Conservation (phyloP, 2,888 invertebrate genomes). For the Limnephilus auricula region DNA sequence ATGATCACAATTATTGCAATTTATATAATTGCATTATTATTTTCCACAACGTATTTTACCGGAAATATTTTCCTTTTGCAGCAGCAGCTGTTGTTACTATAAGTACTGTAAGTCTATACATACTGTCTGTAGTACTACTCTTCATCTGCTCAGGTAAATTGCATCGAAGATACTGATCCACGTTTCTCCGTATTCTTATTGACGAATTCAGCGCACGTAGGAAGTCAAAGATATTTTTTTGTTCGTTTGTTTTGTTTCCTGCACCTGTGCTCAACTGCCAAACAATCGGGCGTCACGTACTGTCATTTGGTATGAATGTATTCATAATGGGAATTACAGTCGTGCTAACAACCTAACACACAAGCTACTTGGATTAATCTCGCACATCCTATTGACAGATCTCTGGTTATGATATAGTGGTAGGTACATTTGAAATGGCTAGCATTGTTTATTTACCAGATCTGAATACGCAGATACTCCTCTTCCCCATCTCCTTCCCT, state of each 20-base stretch:
- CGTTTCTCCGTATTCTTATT: background rate
- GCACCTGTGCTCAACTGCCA: background rate
- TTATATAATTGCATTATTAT: too few relatives aligned
- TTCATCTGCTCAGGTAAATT: background rate
- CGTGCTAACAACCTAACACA: background rate
- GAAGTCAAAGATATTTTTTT: background rate
- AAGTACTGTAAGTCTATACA: background rate
- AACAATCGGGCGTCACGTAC: background rate
- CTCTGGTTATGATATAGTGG: background rate
- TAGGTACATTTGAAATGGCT: too few relatives aligned
- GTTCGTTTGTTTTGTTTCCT: slow-evolving; percentile 13
- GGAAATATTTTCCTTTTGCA: too few relatives aligned
- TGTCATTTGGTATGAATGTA: background rate
- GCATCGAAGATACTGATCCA: background rate
- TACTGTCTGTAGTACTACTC: too few relatives aligned
- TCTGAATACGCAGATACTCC: too few relatives aligned
- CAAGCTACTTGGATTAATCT: background rate
- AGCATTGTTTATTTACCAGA: too few relatives aligned
- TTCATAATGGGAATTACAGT: background rate
- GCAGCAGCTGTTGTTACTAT: too few relatives aligned
- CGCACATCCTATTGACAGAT: background rate
- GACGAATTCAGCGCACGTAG: background rate
- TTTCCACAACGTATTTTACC: too few relatives aligned
- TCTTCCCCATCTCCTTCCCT: too few relatives aligned
- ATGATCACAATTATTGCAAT: background rate